Conservation (phyloP, 2,888 invertebrate genomes). For the Diachrysia chrysitis region DNA sequence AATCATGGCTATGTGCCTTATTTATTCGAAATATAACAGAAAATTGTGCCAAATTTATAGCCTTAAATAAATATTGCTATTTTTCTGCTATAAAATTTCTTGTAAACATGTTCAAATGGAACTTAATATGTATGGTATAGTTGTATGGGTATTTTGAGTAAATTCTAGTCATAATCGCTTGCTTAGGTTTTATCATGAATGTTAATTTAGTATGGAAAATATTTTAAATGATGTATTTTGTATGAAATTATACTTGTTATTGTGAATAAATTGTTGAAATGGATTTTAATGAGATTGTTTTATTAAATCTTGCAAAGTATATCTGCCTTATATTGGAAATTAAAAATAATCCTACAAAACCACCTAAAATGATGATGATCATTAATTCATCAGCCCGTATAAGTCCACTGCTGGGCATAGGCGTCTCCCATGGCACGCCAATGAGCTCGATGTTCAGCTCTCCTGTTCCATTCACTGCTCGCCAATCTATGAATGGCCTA, state of each 20-base stretch:
- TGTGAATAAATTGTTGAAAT: slow-evolving; percentile 81
- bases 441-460: too few species aligned
- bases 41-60: slow-evolving; percentile 73
- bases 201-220: slow-evolving; percentile 65
- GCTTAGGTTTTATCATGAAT: slow-evolving; percentile 64
- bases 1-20: slow-evolving; percentile 81
- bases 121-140: slow-evolving; percentile 33
- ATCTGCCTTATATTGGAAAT: background rate
- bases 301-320: slow-evolving; percentile 10
- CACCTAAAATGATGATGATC: too few species aligned
- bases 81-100: slow-evolving; percentile 55
- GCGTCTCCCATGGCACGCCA: too few species aligned
- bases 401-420: too few species aligned
- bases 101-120: slow-evolving; percentile 41
- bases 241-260: slow-evolving; percentile 83
- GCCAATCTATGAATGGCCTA: too few species aligned
- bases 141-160: slow-evolving; percentile 63
- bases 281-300: slow-evolving; percentile 52
- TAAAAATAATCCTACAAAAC: too few species aligned
- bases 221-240: slow-evolving; percentile 84
- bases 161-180: slow-evolving; percentile 74
- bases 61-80: slow-evolving; percentile 59
- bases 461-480: too few species aligned
- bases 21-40: slow-evolving; percentile 64
- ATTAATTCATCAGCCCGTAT: too few species aligned